Evolutionary conservation across 1,140 invertebrate genomes (phyloP), one percentile per base, ranked within the genome.

Genomic region (Tetramorium simillimum): DNA sequence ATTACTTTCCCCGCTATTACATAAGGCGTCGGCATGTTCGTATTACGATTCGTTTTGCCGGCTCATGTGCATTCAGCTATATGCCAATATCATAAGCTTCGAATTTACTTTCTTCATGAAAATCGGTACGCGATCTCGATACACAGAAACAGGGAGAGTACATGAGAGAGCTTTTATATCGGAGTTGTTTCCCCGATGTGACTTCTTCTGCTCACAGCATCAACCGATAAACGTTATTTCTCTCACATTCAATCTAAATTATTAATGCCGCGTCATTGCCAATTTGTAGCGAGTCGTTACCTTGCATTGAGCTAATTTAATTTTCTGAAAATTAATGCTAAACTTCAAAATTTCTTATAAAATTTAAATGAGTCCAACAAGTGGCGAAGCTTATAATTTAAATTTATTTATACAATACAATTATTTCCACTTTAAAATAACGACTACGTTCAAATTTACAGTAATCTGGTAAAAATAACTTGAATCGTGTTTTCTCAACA

Each of bases 1-100:
- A 85, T 84, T 84, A 84, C 80, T 84, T 84, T 84, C 69, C 14
- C 53, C 69, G 43, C 56, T 82, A 89, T 89, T 89, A 89, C 86
- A 43, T 76, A 85, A 89, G 88, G 78, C 81, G 78, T 88, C 69
- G 69, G 62, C 81, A 73, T 63, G 81, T 65, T 76, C 73, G 53
- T 69, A 37, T 87, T 88, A 65, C 77, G 87, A 87, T 88, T 82
- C 62, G 85, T 78, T 86, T 43, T 43, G 37, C 62, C 67, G 67
- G 40, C 40, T 70, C 85, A 63, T 70, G 67, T 62, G 78, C 78
- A 72, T 63, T 82, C 78, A 63, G 16, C 65, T 53, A 46, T 63
- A 84, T 76, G 65, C 58, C 65, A 76, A 85, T 88, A 84, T 69
- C 75, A 75, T 82, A 77, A 89, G 88, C 76, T 72, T 72, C 62